Base-by-base conservation (phyloP, 1,140 invertebrate species). In the Brachionus asplanchnoidis region DNA sequence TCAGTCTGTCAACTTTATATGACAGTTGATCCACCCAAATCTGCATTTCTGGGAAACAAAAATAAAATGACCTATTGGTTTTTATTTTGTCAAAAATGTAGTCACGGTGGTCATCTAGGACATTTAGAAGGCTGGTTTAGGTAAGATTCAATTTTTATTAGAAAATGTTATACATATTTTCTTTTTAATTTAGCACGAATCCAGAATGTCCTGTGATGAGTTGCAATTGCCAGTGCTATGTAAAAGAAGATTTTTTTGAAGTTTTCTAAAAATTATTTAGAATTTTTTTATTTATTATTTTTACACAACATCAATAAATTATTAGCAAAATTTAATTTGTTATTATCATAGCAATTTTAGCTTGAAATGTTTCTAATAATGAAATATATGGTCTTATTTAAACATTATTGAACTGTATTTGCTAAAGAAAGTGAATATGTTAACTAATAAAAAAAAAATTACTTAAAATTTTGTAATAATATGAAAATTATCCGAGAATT, bases 51-150 rank as follows among this genome's bases (percentile, higher is more conserved):
- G 11, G 70, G 70, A 40, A 50, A 50, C 4, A 82, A 60, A 65
- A 40, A 82, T 46, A 82, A 65, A 42, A 82, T 82, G 79, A 44
- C n/a, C 26, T 46, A 14, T 60, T 82, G 53, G 53, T 82, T 82
- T 82, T 65, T 68, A 28, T 82, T 82, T 65, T 82, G 79, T 65
- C 79, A 82, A 46, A 82, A 82, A 12, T 82, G 79, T 65, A 68
- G 79, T 46, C 79, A 82, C 65, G 79, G 79, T 42, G 79, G 79
- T 65, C 79, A 82, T 65, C 36, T 65, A 1, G 79, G 79, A 23
- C 79, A 82, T 36, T 26, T 82, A 12, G 79, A 65, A 26, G 23
- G 9, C 9, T 82, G 79, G 79, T 82, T 82, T 46, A 82, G 32
- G 79, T 82, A 82, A 17, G 23, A 0, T 40, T 46, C 32, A 5